Evolutionary conservation across 2,797 vertebrate genomes (phyloP), one percentile per base, ranked within the genome.

Genomic region (Podarcis siculus): DNA sequence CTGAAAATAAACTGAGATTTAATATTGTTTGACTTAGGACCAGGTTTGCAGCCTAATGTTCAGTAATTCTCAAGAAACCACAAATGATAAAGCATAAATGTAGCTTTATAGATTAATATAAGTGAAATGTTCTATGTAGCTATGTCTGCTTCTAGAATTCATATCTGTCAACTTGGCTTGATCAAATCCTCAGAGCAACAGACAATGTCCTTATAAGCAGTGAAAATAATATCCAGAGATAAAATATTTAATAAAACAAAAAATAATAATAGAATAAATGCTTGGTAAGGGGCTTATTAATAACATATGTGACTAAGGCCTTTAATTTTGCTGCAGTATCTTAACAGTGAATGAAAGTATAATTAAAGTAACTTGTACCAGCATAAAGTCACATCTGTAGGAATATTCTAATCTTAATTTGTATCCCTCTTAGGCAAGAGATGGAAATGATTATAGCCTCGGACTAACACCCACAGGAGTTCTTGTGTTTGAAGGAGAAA

Each of bases 401-500:
- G 10, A 64, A 91, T 95, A 75, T 84, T 6, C 94, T 90, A 67
- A 3, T 39, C 89, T 92, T 92, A 78, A 39, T 84, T 94, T 92
- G 93, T 25, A 83, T 94, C 89, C 93, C 13, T 85, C 89, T 93
- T 97, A 99, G 99, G 99, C 98, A 88, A 97, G 99, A 95, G 99
- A 99, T 4, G 99, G 98, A 86, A 99, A 99, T 93, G 99, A 99
- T 95, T 99, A 99, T 96, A 99, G 98, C 95, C 96, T 99, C 93
- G 99, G 99, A 92, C 95, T 99, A 91, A 99, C 99, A 61, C 99
- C 99, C 79, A 99, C 99, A 17, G 99, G 99, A 94, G 99, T 99
- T 90, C 97, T 99, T 91, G 99, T 99, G 83, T 99, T 99, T 95
- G 99, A 99, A 97, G 99, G 99, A 91, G 96, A 99, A 89, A 98